Evolutionary conservation across 53 echinoderm and acorn worm genomes (phyloP), one percentile per base, ranked within the genome.

Genomic region (Echinometra lucunter): DNA sequence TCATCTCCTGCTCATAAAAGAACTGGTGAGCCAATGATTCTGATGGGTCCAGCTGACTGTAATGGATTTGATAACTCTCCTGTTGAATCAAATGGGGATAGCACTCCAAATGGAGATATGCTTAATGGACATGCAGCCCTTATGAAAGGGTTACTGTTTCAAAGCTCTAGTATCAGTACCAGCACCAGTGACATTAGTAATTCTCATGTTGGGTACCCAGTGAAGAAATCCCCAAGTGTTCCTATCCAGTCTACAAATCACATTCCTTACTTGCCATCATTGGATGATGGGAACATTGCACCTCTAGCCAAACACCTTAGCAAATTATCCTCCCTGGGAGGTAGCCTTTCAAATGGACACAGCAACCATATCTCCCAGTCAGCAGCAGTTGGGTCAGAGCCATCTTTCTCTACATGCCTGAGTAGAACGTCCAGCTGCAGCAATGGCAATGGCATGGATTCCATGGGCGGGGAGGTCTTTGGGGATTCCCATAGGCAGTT

Each of bases 111-210:
- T 32, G 90, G 95, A 72, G 91, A 94, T 21, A 81, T 80, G 66
- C 56, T 91, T 37, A 94, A 96, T 58, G 93, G 93, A 93, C 93
- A 80, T 57, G 57, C 81, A 35, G 78, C 53, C 3, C 17, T 80
- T 17, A 34, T 80, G 78, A 94, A 93, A 78, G 91, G 94, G 57
- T 70, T 94, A 23, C 74, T 60, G 25, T 40, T 78, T 38, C 95
- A 96, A 45, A 94, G 96, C 91, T 96, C 96, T 25, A 98, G 95
- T 88, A 96, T 97, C 91, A 98, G 98, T 93, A 98, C 98, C 19
- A 98, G 98, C 90, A 98, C 98, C 35, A 97, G 96, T 49, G 98
- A 98, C 69, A 96, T 98, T 81, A 97, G 97, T 45, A 96, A 91
- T 82, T 98, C 98, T 16, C 96, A 96, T 34, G 89, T 98, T 37